phyloP scores from a whole-genome alignment of 2,888 invertebrate species.

The Macrosiphum euphorbiae region DNA sequence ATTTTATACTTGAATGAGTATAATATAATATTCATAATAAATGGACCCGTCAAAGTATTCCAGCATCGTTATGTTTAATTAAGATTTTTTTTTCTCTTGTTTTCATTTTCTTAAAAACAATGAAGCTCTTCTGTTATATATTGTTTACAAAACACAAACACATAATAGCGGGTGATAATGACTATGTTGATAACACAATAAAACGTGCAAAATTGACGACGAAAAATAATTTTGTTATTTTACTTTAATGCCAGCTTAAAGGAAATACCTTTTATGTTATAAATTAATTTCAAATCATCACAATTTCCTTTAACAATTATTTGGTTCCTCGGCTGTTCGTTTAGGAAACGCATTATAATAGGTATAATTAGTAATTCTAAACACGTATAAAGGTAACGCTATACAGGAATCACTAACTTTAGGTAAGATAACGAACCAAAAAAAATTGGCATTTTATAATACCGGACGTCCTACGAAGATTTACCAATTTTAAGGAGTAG shows the following conservation, averaged over 20 bases:
- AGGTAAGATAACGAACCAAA: background rate
- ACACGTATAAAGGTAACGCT: background rate
- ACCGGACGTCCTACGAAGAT: background rate
- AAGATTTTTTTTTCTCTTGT: slow-evolving; percentile 38
- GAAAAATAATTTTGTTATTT: slow-evolving; percentile 27
- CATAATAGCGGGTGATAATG: slow-evolving; percentile 32
- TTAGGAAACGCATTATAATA: background rate
- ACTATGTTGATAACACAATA: slow-evolving; percentile 38
- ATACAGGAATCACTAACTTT: background rate
- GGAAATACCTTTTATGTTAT: background rate
- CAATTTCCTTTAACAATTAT: background rate
- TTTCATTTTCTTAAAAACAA: slow-evolving; percentile 45
- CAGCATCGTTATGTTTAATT: slow-evolving; percentile 33
- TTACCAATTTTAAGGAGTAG: background rate
- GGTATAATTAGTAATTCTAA: background rate
- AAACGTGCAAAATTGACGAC: slow-evolving; percentile 33
- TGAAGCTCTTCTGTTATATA: background rate
- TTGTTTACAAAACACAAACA: slow-evolving; percentile 21
- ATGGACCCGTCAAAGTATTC: slow-evolving; percentile 24
- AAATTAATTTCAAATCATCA: background rate
- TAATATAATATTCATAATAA: slow-evolving; percentile 12
- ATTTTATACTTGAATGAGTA: background rate
- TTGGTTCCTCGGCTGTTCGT: background rate
- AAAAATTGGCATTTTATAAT: background rate
- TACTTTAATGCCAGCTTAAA: background rate